Conservation (phyloP, 2,888 invertebrate species). For the Iphiclides podalirius region DNA sequence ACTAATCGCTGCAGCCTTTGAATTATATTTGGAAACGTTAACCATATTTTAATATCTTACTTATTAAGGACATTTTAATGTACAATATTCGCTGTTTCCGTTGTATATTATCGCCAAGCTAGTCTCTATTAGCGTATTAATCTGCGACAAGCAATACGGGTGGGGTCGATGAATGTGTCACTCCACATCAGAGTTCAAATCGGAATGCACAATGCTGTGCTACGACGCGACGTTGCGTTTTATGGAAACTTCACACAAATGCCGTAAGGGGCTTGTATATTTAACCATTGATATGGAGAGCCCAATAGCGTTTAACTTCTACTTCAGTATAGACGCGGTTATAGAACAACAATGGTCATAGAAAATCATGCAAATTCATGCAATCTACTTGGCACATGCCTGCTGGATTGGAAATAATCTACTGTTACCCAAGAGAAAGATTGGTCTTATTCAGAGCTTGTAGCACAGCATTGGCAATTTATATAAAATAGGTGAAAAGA, state of each 20-base stretch:
- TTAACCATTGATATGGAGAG: slow-evolving; percentile 15
- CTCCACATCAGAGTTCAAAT: slow-evolving; percentile 45
- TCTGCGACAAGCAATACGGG: slow-evolving; percentile 21
- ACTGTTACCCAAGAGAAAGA: slow-evolving; percentile 31
- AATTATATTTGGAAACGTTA: too few species aligned
- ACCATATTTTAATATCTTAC: too few species aligned
- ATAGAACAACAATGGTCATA: slow-evolving; percentile 23
- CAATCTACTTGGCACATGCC: slow-evolving; percentile 41
- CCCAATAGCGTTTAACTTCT: background rate
- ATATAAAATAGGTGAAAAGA: background rate
- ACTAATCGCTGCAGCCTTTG: too few species aligned
- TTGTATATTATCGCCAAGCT: too few species aligned
- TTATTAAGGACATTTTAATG: too few species aligned
- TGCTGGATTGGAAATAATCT: slow-evolving; percentile 40
- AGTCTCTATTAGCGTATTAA: slow-evolving; percentile 17
- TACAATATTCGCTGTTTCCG: too few species aligned
- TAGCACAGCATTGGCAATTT: slow-evolving; percentile 66
- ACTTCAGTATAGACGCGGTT: slow-evolving; percentile 29
- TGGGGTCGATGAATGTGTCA: slow-evolving; percentile 11
- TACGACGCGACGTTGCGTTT: slow-evolving; percentile 42
- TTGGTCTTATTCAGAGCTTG: slow-evolving; percentile 35
- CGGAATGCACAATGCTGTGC: slow-evolving; percentile 79
- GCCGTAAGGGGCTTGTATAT: slow-evolving; percentile 40
- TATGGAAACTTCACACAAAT: slow-evolving; percentile 67
- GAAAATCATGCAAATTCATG: slow-evolving; percentile 41